Evolutionary conservation across 2,113 vertebrate species (phyloP).

Genomic region (Lasiurus borealis): DNA sequence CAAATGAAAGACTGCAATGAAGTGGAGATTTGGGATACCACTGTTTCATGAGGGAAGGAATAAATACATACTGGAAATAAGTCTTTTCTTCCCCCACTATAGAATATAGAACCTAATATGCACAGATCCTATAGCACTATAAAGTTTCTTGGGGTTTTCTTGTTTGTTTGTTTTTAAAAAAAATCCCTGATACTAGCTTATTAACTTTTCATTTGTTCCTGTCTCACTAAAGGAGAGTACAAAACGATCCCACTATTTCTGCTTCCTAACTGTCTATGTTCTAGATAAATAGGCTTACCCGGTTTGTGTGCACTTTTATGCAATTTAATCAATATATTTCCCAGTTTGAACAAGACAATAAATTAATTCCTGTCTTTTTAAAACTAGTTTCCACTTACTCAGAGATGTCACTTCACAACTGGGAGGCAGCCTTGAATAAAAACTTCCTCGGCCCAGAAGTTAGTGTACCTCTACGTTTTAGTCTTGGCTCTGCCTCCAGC

Average conservation of each 20-base stretch:
- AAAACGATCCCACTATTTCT: slow-evolving; percentile 54
- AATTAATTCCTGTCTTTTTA: slow-evolving; percentile 80
- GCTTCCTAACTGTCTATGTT: slow-evolving; percentile 59
- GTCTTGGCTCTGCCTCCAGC: neutral
- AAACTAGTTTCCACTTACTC: slow-evolving; percentile 78
- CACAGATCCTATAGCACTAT: neutral
- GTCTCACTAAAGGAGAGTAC: slow-evolving; percentile 49
- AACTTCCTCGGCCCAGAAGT: neutral
- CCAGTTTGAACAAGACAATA: slow-evolving; percentile 80
- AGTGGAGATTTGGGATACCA: slow-evolving; percentile 13
- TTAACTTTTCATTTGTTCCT: slow-evolving; percentile 74
- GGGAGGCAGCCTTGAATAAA: slow-evolving; percentile 41
- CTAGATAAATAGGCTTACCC: slow-evolving; percentile 74
- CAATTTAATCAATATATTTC: slow-evolving; percentile 80
- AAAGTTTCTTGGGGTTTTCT: neutral
- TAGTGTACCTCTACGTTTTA: neutral
- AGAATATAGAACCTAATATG: slow-evolving; percentile 5
- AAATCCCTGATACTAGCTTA: slow-evolving; percentile 35
- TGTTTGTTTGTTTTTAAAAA: neutral
- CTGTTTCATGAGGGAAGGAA: neutral
- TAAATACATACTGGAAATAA: slow-evolving; percentile 52
- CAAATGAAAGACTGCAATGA: slow-evolving; percentile 47
- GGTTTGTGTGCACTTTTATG: slow-evolving; percentile 74
- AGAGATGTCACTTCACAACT: slow-evolving; percentile 64
- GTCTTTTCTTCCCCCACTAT: neutral